A percentile compares a stretch with the other conserved stretches of the same genome.
phyloP scores from a whole-genome alignment of 2,113 vertebrate genomes.

The Stigmatopora argus region DNA sequence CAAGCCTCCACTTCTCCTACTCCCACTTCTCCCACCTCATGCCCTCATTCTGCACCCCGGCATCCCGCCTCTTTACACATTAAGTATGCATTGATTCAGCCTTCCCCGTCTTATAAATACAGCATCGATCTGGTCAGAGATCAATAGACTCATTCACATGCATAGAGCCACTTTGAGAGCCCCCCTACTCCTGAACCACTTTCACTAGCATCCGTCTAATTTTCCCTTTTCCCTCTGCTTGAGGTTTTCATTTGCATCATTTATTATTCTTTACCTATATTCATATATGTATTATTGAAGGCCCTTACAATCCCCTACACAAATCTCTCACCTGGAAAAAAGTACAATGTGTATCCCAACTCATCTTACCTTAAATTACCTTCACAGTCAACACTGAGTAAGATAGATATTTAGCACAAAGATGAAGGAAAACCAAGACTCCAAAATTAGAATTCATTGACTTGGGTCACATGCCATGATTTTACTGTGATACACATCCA shows the following conservation, averaged over 20 bases:
- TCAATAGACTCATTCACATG: constrained; percentile 87
- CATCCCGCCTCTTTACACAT: constrained; percentile 62
- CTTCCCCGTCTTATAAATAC: constrained; percentile 75
- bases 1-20: constrained; percentile 42
- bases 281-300: constrained; percentile 35
- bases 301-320: constrained; percentile 31
- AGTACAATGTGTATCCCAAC: constrained; percentile 32
- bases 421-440: constrained; percentile 1
- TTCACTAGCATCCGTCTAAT: constrained; percentile 75
- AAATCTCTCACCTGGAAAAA: constrained; percentile 39
- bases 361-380: constrained; percentile 26
- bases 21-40: constrained; percentile 35
- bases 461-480: background rate
- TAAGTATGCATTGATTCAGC: constrained; percentile 76
- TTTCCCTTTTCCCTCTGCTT: constrained; percentile 7
- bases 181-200: constrained; percentile 71
- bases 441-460: background rate
- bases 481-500: background rate
- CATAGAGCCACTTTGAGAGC: constrained; percentile 76
- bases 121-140: constrained; percentile 74
- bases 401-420: constrained; percentile 29
- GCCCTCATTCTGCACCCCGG: constrained; percentile 58
- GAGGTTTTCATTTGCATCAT: constrained; percentile 27
- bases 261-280: constrained; percentile 39
- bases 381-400: constrained; percentile 4